These are phyloP conservation scores for Macrotrachela quadricornifera DNA, from an alignment of 1,140 invertebrate species.

Conservation along the genomic window DNA sequence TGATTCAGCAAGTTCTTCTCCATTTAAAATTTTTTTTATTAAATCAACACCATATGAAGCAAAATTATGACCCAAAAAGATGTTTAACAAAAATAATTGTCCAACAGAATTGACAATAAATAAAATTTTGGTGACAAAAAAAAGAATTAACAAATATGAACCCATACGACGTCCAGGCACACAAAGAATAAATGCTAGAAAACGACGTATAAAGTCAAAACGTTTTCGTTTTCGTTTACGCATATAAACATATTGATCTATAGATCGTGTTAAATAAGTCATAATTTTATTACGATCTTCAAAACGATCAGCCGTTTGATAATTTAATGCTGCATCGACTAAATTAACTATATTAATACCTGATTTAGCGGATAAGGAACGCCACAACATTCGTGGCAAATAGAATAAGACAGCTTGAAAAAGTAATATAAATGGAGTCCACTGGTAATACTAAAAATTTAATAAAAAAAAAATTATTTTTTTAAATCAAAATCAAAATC, in stretches of 20 bases:
- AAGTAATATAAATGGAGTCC: conserved; percentile 63
- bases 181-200: not conserved
- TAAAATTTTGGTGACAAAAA: conserved; percentile 26
- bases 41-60: conserved; percentile 10
- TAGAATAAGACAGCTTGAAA: conserved; percentile 83
- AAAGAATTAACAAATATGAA: conserved; percentile 22
- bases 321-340: conserved; percentile 4
- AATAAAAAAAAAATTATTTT: conserved; percentile 1
- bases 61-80: conserved; percentile 16
- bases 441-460: conserved; percentile 56
- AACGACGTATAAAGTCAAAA: too few species aligned
- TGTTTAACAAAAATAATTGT: conserved; percentile 26
- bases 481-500: too few species aligned
- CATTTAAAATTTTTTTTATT: conserved; percentile 8
- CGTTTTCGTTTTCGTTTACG: not conserved
- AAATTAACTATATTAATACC: conserved; percentile 14
- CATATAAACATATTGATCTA: conserved; percentile 9
- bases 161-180: conserved; percentile 7
- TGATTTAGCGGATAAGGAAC: conserved; percentile 11
- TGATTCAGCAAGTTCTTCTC: conserved; percentile 14
- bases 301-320: conserved; percentile 7
- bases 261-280: conserved; percentile 3
- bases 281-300: conserved; percentile 8
- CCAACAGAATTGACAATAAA: conserved; percentile 26
- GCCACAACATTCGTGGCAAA: conserved; percentile 45